These are phyloP conservation scores for Spongia lamella DNA, from an alignment of 37 sponge, comb jelly and placozoan species.

Conservation along the genomic window DNA sequence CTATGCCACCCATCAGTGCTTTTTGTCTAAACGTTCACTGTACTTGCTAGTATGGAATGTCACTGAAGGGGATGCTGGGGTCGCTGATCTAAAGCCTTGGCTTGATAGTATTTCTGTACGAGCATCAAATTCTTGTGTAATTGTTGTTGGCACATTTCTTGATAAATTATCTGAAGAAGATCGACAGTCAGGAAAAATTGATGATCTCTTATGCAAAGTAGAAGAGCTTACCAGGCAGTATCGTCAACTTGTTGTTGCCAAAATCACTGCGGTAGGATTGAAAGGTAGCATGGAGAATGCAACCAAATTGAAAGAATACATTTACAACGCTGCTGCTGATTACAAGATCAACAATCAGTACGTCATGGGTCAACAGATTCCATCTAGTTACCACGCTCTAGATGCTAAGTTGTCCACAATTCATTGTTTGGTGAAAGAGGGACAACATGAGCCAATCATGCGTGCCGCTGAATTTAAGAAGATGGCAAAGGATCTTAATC, in stretches of 20 bases:
- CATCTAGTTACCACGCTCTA: slow-evolving; percentile 85
- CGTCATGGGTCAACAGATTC: slow-evolving; percentile 83
- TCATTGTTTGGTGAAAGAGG: slow-evolving; percentile 57
- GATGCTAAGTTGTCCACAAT: slow-evolving; percentile 64
- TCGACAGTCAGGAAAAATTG: slow-evolving; percentile 27
- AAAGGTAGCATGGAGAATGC: slow-evolving; percentile 60
- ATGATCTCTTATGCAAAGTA: slow-evolving; percentile 49
- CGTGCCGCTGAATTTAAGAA: slow-evolving; percentile 32
- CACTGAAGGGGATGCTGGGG: slow-evolving; percentile 69
- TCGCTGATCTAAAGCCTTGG: slow-evolving; percentile 86
- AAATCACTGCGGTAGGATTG: slow-evolving; percentile 63
- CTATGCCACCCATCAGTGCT: slow-evolving; percentile 98
- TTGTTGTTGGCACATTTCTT: slow-evolving; percentile 85
- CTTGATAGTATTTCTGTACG: slow-evolving; percentile 86
- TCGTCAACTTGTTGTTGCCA: slow-evolving; percentile 56
- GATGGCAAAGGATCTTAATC: slow-evolving; percentile 16
- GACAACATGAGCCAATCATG: slow-evolving; percentile 71
- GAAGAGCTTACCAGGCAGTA: slow-evolving; percentile 44
- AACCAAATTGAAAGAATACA: slow-evolving; percentile 68
- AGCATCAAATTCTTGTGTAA: slow-evolving; percentile 76
- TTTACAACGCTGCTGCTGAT: slow-evolving; percentile 79
- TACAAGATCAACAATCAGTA: slow-evolving; percentile 32
- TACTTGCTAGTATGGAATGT: slow-evolving; percentile 91
- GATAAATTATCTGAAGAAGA: slow-evolving; percentile 74
- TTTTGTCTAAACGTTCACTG: slow-evolving; percentile 86